Evolutionary conservation across 2,888 invertebrate species (phyloP), one percentile per base, ranked within the genome.

Genomic region (Bimastos eiseni): DNA sequence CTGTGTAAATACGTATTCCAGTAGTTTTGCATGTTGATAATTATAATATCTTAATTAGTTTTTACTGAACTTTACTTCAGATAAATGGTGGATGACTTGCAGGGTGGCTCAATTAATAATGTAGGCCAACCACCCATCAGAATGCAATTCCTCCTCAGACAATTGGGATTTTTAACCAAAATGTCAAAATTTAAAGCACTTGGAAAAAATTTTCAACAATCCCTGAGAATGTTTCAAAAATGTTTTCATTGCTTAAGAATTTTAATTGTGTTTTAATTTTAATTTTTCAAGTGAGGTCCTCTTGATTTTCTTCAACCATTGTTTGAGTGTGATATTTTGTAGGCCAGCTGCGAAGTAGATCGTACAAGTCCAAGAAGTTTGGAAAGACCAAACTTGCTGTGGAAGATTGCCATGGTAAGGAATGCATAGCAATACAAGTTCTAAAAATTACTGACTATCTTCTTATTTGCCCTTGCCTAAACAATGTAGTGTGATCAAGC

Each of bases 321-420:
- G 33, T 84, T 19, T 84, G 34, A 19, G 21, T 84, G 84, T 33
- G 13, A 0, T 84, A 84, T 36, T 84, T 55, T 55, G 55, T 36
- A 84, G 84, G 84, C 36, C 84, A 84, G 36, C 84, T 84, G 21
- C 84, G 84, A 84, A 84, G 34, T 84, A 36, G 17, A 84, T 84
- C 84, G 21, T 84, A 84, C 84, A 34, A 1, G 36, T 21, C 84
- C 34, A 84, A 36, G 21, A 33, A 21, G 84, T 19, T 84, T 84
- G 84, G 84, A 84, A 84, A 36, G 84, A 84, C 34, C 21, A 84
- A 36, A 84, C 84, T 84, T 84, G 84, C 84, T 33, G 84, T 84
- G 36, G 84, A 84, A 84, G 33, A 84, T 5, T 55, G 55, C 55
- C 55, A 30, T 24, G 55, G 55, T 55, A 55, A 55, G 55, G 30